Evolutionary conservation across 1,140 invertebrate genomes (phyloP), one percentile per base, ranked within the genome.

Genomic region (Tetranychus urticae): DNA sequence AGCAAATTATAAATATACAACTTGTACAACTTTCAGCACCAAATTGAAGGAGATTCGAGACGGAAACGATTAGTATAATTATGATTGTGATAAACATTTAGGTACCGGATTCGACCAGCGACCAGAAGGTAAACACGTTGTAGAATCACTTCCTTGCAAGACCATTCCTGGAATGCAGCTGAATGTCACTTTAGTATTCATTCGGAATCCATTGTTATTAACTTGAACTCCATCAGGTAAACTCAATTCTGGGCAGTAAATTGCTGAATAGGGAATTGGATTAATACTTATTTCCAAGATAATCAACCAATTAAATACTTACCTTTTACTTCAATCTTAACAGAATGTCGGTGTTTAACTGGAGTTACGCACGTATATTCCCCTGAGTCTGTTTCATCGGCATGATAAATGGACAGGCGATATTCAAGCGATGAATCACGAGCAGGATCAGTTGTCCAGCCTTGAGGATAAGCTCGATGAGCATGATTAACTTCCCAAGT

Each of bases 41-140:
- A 23, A 23, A 23, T 23, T 23, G 23, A 23, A 23, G 23, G 23
- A 23, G 23, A 23, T 23, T 23, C 23, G 23, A 23, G 23, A 23
- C 23, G 23, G 23, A 23, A 23, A 23, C 23, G 23, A 23, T 23
- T 23, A 23, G 23, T 23, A 23, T 23, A 23, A 23, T 23, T 23
- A 23, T 23, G 23, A 23, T 23, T 23, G 23, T 23, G 23, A 23
- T 23, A 23, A 23, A 71, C 85, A 89, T 56, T 82, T 77, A 12
- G 86, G 86, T 63, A 84, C 73, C 4, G 81, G 80, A 3, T 81
- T 78, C 67, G 82, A 85, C 86, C 86, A 89, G 68, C 85, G 85
- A 31, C 84, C 85, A 58, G 83, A 85, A 8, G 85, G 82, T 31
- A 84, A 69, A 71, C 86, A 89, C 56, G 75, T 72, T 4, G 86